Evolutionary conservation across 2,113 vertebrate genomes (phyloP).

Genomic region (Nothoprocta perdicaria): DNA sequence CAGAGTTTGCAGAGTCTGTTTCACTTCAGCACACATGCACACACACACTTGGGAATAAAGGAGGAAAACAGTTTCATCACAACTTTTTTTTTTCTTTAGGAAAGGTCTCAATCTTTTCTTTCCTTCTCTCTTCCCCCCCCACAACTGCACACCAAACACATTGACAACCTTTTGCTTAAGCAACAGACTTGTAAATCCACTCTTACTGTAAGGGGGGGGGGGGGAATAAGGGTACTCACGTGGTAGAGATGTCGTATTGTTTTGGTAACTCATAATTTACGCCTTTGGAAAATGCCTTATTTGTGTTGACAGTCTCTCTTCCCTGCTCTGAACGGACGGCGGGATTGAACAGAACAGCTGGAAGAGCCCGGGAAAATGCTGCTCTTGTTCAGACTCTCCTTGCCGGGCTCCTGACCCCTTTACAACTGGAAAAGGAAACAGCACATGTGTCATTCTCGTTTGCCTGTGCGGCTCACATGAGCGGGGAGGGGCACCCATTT

Average conservation of each 20-base stretch:
- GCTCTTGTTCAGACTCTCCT: conserved; percentile 60
- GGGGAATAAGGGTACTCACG: conserved; percentile 72
- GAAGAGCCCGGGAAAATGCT: conserved; percentile 67
- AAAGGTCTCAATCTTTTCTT: neutral
- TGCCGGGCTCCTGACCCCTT: conserved; percentile 67
- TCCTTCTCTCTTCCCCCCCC: too few relatives aligned
- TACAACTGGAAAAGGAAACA: conserved; percentile 75
- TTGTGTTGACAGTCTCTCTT: conserved; percentile 35
- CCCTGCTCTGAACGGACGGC: conserved; percentile 42
- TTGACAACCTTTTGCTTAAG: conserved; percentile 35
- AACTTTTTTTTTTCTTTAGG: neutral
- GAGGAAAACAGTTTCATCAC: conserved; percentile 24
- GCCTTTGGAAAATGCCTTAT: conserved; percentile 57
- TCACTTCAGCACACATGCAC: neutral
- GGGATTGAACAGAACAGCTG: conserved; percentile 39
- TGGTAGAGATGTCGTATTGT: conserved; percentile 26
- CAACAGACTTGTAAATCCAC: neutral
- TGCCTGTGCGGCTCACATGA: conserved; percentile 71
- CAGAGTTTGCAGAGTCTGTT: neutral
- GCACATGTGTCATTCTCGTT: conserved; percentile 75
- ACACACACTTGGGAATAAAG: neutral
- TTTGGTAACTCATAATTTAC: conserved; percentile 68
- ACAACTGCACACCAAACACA: rapidly evolving
- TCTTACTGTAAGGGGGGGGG: neutral
- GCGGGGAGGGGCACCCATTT: conserved; percentile 77